Evolutionary conservation across 2,113 vertebrate species (phyloP).

Genomic region (Nasalis larvatus): DNA sequence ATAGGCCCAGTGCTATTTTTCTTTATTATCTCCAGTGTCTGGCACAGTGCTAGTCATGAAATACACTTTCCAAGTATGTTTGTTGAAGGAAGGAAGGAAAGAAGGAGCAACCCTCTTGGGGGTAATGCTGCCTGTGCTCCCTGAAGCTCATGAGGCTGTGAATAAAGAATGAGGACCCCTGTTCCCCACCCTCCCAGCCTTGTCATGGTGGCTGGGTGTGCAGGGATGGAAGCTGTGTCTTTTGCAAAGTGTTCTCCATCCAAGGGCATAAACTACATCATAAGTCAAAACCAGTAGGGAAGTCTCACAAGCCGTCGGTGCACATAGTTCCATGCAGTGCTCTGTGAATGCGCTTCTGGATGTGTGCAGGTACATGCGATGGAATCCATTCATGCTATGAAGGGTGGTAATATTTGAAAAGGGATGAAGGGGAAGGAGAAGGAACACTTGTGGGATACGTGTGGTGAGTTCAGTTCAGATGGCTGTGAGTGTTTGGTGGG

Average conservation of each 20-base stretch:
- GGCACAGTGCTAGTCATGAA: not conserved
- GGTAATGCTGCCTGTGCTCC: no score
- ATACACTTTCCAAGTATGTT: not conserved
- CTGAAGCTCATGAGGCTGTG: not conserved
- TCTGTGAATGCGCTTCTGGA: not conserved
- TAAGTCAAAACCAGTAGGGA: not conserved
- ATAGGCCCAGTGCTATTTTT: not conserved
- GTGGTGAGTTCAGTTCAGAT: not conserved
- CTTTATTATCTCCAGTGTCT: not conserved
- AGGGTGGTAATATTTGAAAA: not conserved
- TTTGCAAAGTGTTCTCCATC: not conserved
- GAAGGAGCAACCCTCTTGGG: not conserved
- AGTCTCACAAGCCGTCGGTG: accelerated
- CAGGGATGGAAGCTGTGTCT: no score
- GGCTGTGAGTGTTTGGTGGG: not conserved
- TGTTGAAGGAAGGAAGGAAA: not conserved
- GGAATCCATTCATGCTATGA: not conserved
- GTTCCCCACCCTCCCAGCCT: not conserved
- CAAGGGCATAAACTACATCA: not conserved
- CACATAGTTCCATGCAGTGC: accelerated
- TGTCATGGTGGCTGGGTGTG: not conserved
- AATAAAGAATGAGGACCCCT: no score
- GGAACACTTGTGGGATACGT: not conserved
- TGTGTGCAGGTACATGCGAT: accelerated
- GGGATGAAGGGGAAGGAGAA: not conserved